Evolutionary conservation across 2,888 invertebrate species (phyloP), one percentile per base, ranked within the genome.

Genomic region (Sceliomorpha sp.): DNA sequence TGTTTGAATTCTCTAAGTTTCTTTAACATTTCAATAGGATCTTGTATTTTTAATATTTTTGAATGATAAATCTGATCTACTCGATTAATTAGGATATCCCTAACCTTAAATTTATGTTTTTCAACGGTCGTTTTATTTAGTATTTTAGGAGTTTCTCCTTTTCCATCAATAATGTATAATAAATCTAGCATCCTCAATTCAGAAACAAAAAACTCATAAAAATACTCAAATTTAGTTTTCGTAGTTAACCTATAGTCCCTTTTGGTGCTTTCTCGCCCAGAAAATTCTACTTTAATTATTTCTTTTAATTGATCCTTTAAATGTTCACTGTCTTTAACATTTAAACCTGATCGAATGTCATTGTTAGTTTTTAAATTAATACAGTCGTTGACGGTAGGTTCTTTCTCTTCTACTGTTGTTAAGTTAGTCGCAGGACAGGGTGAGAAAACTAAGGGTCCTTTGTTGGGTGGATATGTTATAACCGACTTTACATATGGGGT

Each of bases 201-300:
- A 8, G 66, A 66, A 0, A 48, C 36, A 2, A 62, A 40, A 45
- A 37, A 50, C 12, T 70, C 62, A 24, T 36, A 47, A 34, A 70
- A 70, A 24, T 62, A 39, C 42, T 70, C 70, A 50, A 51, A 66
- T 47, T 58, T 70, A 7, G 24, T 40, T 14, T 51, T 24, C 1
- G 10, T 1, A 1, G 50, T 47, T 24, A 62, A 26, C 14, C 51
- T 55, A 17, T 66, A 71, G 20, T 63, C 50, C 5, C 59, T 29
- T 59, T 50, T 68, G 4, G 6, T 24, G 24, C 24, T 24, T 4
- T 24, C 24, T 24, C 24, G 24, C 24, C 24, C 24, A 5, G 4
- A 3, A 7, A 5, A 24, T 24, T 24, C 24, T 6, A 24, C 4
- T 24, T 24, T 24, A 3, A 3, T 5, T 24, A 5, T 6, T 5